Conservation (phyloP, 2,797 vertebrate genomes). For the Poecilia velifera region DNA sequence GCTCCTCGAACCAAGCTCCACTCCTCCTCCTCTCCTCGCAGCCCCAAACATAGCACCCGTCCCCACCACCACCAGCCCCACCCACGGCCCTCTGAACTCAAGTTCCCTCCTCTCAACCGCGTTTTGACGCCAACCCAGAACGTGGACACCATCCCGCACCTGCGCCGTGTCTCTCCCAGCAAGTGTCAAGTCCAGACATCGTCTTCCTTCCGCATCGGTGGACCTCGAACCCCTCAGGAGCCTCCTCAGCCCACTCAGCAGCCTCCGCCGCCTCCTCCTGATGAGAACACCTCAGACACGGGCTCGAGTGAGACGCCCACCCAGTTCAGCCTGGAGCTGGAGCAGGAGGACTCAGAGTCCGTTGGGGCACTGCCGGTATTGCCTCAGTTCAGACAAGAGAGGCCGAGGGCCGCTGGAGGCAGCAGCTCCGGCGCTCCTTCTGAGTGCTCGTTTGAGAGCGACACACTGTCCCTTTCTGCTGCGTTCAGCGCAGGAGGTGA, state of each 20-base stretch:
- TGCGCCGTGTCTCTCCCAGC: conserved; percentile 89
- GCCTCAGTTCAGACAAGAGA: conserved; percentile 26
- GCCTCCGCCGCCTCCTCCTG: conserved; percentile 20
- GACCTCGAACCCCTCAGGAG: conserved; percentile 69
- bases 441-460: conserved; percentile 82
- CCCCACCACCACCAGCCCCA: conserved; percentile 78
- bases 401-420: conserved; percentile 33
- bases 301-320: conserved; percentile 80
- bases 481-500: conserved; percentile 49
- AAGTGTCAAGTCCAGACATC: conserved; percentile 89
- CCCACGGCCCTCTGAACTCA: conserved; percentile 84
- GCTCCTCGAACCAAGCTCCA: conserved; percentile 78
- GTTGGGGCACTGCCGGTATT: conserved; percentile 29
- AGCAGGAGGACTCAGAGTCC: conserved; percentile 56
- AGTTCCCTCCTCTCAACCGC: conserved; percentile 85
- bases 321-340: conserved; percentile 80
- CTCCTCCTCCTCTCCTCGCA: conserved; percentile 67
- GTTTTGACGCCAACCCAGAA: conserved; percentile 86
- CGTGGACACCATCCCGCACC: conserved; percentile 89
- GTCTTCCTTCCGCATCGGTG: conserved; percentile 87
- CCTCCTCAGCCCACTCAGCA: conserved; percentile 33
- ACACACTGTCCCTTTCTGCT: conserved; percentile 72
- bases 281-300: conserved; percentile 76
- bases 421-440: conserved; percentile 82
- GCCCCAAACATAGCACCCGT: conserved; percentile 81